Evolutionary conservation across 1,140 invertebrate genomes (phyloP).

Genomic region (Physella acuta): DNA sequence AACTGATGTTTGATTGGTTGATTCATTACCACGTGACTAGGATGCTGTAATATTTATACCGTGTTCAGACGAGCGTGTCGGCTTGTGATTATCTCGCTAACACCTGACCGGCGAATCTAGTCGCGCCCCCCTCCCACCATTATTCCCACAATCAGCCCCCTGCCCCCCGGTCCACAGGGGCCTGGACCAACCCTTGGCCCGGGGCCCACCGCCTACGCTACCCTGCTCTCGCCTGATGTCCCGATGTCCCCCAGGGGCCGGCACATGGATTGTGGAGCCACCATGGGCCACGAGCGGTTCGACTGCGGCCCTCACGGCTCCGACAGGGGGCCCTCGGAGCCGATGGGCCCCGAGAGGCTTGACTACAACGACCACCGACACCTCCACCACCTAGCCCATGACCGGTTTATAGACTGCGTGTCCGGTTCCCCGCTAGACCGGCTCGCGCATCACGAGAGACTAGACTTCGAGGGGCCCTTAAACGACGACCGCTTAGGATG

Average conservation of each 20-base stretch:
- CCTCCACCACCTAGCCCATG: background rate
- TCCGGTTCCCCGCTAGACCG: background rate
- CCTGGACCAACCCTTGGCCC: background rate
- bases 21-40: no score
- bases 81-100: no score
- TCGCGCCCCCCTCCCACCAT: no score
- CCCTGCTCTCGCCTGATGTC: conserved; percentile 11
- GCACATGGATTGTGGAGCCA: background rate
- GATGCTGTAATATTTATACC: no score
- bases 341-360: conserved; percentile 4
- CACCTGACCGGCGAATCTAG: no score
- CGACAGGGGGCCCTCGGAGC: background rate
- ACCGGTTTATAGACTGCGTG: background rate
- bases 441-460: background rate
- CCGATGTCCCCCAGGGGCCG: conserved; percentile 5
- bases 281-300: background rate
- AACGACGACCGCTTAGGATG: background rate
- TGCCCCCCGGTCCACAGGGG: conserved; percentile 11
- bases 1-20: no score
- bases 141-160: conserved; percentile 14
- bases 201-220: background rate
- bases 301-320: background rate
- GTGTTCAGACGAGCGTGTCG: no score
- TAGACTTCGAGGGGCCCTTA: background rate
- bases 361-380: conserved; percentile 10